phyloP scores from a whole-genome alignment of 2,888 invertebrate species.

The Zygaena filipendulae region DNA sequence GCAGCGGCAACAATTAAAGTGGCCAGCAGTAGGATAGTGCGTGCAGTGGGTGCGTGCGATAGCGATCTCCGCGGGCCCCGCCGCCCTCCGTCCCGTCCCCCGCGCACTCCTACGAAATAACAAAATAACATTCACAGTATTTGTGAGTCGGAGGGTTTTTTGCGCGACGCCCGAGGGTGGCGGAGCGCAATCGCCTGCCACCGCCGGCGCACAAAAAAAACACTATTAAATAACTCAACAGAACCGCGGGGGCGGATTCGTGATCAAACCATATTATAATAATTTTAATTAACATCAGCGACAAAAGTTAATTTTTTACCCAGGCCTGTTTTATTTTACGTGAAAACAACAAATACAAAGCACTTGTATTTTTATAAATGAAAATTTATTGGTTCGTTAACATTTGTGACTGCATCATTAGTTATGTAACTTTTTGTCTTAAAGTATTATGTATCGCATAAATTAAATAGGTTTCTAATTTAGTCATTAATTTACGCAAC shows the following conservation, averaged over 20 bases:
- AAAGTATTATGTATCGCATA: too few relatives aligned
- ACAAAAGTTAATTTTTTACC: slow-evolving; percentile 21
- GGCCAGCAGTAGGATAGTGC: slow-evolving; percentile 64
- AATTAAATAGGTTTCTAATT: too few relatives aligned
- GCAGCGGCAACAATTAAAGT: slow-evolving; percentile 62
- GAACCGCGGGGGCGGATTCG: slow-evolving; percentile 58
- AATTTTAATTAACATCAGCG: slow-evolving; percentile 57
- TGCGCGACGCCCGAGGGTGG: slow-evolving; percentile 64
- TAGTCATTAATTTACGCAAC: too few relatives aligned
- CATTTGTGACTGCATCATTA: too few relatives aligned
- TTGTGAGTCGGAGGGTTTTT: slow-evolving; percentile 63
- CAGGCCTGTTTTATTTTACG: slow-evolving; percentile 2
- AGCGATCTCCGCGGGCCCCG: slow-evolving; percentile 55
- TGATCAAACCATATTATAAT: slow-evolving; percentile 53
- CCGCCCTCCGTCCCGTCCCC: slow-evolving; percentile 27
- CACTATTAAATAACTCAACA: slow-evolving; percentile 64
- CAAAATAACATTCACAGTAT: slow-evolving; percentile 61
- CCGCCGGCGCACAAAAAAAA: slow-evolving; percentile 61
- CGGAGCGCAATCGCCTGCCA: slow-evolving; percentile 59
- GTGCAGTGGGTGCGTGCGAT: slow-evolving; percentile 67
- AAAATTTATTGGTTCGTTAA: too few relatives aligned
- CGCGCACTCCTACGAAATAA: too few relatives aligned
- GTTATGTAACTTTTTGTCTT: too few relatives aligned
- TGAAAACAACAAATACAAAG: not conserved
- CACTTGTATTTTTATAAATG: not conserved